These are phyloP conservation scores for Amniataba percoides DNA, from an alignment of 2,797 vertebrate genomes.

Conservation along the genomic window DNA sequence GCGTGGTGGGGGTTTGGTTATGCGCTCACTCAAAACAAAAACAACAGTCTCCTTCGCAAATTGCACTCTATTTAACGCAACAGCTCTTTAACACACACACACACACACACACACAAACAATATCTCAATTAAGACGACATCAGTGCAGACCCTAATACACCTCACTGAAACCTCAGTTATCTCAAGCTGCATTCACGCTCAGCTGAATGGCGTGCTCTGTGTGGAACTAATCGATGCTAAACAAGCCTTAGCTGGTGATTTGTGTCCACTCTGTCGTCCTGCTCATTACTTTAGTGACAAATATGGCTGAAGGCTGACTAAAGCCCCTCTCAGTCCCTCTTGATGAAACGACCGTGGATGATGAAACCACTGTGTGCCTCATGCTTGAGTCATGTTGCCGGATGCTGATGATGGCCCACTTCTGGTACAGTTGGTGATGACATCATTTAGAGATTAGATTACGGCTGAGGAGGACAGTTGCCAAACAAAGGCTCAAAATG, in stretches of 20 bases:
- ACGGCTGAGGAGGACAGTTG: slow-evolving; percentile 33
- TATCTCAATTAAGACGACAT: slow-evolving; percentile 59
- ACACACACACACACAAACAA: slow-evolving; percentile 21
- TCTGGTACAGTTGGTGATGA: slow-evolving; percentile 69
- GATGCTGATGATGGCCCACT: slow-evolving; percentile 66
- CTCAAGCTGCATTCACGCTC: slow-evolving; percentile 48
- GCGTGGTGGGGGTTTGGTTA: neutral
- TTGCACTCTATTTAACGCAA: slow-evolving; percentile 38
- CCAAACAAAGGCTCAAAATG: slow-evolving; percentile 55
- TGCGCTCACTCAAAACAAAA: slow-evolving; percentile 32
- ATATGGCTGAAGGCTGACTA: slow-evolving; percentile 59
- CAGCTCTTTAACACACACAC: neutral
- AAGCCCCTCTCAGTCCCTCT: slow-evolving; percentile 51
- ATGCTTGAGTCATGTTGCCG: slow-evolving; percentile 69
- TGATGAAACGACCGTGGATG: slow-evolving; percentile 56
- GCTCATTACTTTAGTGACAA: slow-evolving; percentile 65
- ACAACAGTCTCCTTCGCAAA: slow-evolving; percentile 40
- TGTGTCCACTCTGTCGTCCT: slow-evolving; percentile 58
- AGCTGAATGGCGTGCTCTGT: slow-evolving; percentile 33
- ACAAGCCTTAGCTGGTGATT: slow-evolving; percentile 68
- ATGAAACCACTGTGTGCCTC: slow-evolving; percentile 58
- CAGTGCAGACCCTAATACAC: slow-evolving; percentile 32
- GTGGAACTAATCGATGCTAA: slow-evolving; percentile 71
- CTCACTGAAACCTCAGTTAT: slow-evolving; percentile 60
- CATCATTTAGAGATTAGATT: slow-evolving; percentile 67